These are phyloP conservation scores for Syngnathus floridae DNA, from an alignment of 2,113 vertebrate genomes.

Conservation along the genomic window DNA sequence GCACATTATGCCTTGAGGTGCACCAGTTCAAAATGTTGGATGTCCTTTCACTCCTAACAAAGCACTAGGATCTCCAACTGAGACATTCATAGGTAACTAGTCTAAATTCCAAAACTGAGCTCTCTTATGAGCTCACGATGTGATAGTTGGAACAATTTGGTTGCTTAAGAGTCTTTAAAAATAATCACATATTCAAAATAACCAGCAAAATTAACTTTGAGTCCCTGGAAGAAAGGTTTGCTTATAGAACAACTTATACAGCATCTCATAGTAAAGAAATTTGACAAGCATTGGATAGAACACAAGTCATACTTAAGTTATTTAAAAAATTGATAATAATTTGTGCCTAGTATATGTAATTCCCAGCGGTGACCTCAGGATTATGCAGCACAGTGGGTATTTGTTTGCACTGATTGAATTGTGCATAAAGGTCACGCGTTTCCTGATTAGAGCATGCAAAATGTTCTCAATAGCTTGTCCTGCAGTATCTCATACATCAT, in stretches of 20 bases:
- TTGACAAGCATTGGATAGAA: not conserved
- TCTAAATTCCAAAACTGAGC: not conserved
- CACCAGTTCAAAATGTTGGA: not conserved
- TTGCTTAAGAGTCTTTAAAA: no score
- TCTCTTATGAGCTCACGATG: not conserved
- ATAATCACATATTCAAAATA: not conserved
- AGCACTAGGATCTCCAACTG: not conserved
- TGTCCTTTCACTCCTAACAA: not conserved
- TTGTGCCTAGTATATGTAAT: not conserved
- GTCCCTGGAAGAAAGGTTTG: not conserved
- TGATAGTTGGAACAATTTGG: not conserved
- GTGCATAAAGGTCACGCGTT: conserved; percentile 7
- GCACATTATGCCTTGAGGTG: not conserved
- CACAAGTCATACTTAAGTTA: not conserved
- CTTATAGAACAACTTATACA: not conserved
- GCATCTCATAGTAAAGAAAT: not conserved
- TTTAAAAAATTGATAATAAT: not conserved
- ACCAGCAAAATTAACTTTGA: not conserved
- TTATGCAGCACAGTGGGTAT: conserved; percentile 1
- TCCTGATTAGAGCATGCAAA: not conserved
- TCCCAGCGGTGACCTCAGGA: conserved; percentile 3
- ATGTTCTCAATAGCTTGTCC: not conserved
- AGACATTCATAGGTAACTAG: not conserved
- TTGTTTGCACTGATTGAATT: conserved; percentile 6
- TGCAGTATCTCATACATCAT: not conserved